These are phyloP conservation scores for Litocranius walleri DNA, from an alignment of 2,113 vertebrate species.

Conservation along the genomic window DNA sequence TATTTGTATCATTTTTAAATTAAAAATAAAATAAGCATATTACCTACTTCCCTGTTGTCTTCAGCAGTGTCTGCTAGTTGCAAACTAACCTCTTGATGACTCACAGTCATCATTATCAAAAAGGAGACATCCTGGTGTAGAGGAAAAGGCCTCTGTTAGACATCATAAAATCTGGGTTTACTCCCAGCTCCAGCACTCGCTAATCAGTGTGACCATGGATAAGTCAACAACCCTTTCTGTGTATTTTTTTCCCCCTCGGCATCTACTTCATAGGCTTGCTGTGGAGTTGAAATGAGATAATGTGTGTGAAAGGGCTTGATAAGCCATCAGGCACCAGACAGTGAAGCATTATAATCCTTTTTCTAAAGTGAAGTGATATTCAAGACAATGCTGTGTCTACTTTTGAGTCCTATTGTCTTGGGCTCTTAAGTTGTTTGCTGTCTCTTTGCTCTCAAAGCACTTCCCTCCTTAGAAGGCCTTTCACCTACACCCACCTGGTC, in stretches of 20 bases:
- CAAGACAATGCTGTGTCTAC: background rate
- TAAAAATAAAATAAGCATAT: background rate
- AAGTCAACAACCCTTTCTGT: background rate
- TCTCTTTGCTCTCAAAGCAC: background rate
- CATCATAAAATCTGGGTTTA: background rate
- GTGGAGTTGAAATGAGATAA: background rate
- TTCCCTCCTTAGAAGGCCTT: background rate
- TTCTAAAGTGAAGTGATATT: background rate
- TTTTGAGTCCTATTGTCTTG: background rate
- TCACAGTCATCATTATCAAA: conserved; percentile 13
- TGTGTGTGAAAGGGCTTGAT: background rate
- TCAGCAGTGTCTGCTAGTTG: background rate
- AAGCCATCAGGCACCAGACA: background rate
- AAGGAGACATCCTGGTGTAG: background rate
- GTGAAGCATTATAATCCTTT: background rate
- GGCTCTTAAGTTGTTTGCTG: background rate
- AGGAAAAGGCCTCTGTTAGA: background rate
- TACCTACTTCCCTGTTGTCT: conserved; percentile 37
- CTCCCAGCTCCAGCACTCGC: background rate
- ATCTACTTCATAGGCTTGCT: background rate
- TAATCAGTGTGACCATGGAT: background rate
- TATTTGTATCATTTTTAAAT: background rate
- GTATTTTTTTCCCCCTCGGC: background rate
- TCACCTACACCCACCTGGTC: background rate
- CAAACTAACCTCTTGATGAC: conserved; percentile 45